Percentiles rank a stretch among this genome's conserved stretches.
Evolutionary conservation across 2,797 vertebrate genomes (phyloP).

Genomic region (Borostomias antarcticus): DNA sequence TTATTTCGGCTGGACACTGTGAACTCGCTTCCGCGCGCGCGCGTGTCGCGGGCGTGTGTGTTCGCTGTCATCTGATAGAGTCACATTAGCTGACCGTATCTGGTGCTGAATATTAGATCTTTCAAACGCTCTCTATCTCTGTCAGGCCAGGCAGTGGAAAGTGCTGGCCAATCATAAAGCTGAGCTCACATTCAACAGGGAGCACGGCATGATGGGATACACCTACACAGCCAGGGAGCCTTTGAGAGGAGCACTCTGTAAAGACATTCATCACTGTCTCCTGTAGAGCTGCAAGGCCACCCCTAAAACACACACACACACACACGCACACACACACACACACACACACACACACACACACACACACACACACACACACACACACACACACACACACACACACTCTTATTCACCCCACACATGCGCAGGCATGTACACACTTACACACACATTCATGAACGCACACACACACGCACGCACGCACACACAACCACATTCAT

Average conservation of each 20-base stretch:
- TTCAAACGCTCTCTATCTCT: conserved; percentile 21
- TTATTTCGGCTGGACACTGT: too few species aligned
- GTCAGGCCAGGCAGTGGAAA: conserved; percentile 25
- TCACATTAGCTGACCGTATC: conserved; percentile 28
- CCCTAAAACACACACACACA: conserved; percentile 1
- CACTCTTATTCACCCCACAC: too few species aligned
- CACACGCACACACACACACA: neutral
- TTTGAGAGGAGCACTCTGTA: conserved; percentile 3
- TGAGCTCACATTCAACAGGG: conserved; percentile 9
- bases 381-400: conserved; percentile 29
- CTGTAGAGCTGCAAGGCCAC: neutral
- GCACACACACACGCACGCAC: too few species aligned
- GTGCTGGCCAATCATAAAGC: neutral
- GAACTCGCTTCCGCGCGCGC: too few species aligned
- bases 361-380: conserved; percentile 10
- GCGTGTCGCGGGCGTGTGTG: too few species aligned
- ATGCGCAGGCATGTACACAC: too few species aligned
- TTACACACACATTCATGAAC: too few species aligned
- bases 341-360: neutral
- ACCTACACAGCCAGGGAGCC: conserved; percentile 17
- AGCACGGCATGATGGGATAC: conserved; percentile 7
- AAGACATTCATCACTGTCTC: conserved; percentile 19
- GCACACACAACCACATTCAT: too few species aligned
- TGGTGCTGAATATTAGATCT: conserved; percentile 21
- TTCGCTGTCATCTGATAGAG: neutral